A percentile compares a stretch with the other conserved stretches of the same genome.
Evolutionary conservation across 2,113 vertebrate genomes (phyloP).

Genomic region (Mesocricetus auratus): DNA sequence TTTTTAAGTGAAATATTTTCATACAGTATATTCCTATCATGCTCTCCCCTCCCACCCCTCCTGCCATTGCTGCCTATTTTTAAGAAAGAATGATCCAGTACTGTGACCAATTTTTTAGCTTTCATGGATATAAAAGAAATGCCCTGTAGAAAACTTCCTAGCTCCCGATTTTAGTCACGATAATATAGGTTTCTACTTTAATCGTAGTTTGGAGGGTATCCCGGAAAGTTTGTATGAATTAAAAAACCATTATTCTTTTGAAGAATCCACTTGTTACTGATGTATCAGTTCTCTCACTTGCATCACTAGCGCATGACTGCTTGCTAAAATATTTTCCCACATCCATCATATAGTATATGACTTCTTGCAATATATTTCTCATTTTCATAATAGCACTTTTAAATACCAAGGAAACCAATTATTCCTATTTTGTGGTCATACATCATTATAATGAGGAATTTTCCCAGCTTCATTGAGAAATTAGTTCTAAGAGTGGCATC

Average conservation of each 20-base stretch:
- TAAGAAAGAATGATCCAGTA: background rate
- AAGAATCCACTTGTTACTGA: background rate
- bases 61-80: background rate
- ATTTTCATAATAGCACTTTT: background rate
- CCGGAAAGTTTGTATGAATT: background rate
- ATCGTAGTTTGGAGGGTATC: background rate
- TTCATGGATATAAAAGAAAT: background rate
- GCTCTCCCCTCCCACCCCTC: background rate
- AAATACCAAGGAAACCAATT: conserved; percentile 5
- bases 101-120: background rate
- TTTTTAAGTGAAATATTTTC: background rate
- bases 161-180: background rate
- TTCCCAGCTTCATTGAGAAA: background rate
- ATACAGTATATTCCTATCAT: background rate
- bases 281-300: background rate
- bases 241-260: background rate
- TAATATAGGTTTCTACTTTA: too few relatives aligned
- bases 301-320: background rate
- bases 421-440: background rate
- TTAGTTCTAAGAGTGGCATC: background rate
- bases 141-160: too few relatives aligned
- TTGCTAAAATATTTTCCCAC: background rate
- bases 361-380: background rate
- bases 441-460: background rate
- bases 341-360: background rate